Conservation (phyloP, 2,888 invertebrate species). For the Pterobdella sp. region DNA sequence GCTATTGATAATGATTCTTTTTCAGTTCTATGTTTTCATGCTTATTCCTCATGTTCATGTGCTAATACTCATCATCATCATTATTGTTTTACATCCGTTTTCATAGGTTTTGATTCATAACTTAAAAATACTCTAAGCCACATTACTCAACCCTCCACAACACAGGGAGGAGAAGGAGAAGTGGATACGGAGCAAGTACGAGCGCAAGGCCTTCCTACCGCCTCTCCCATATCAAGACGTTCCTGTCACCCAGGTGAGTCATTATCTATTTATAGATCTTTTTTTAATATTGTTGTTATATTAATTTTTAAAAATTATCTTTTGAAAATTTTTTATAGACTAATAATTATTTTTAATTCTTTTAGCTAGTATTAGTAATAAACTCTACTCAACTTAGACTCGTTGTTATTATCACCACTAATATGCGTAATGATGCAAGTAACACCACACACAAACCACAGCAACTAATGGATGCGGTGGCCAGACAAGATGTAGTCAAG, state of each 20-base stretch:
- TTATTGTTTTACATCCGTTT: no score
- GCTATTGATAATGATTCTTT: no score
- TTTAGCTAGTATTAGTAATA: neutral
- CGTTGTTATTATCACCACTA: neutral
- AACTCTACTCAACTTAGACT: neutral
- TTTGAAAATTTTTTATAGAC: neutral
- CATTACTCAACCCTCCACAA: conserved; percentile 22
- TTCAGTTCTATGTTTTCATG: no score
- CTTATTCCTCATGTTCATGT: no score
- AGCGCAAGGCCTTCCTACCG: conserved; percentile 76
- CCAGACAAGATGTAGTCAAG: conserved; percentile 48
- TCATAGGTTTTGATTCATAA: no score
- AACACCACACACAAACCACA: conserved; percentile 47
- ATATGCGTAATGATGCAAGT: neutral
- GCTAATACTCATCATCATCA: no score
- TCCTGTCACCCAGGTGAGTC: conserved; percentile 54
- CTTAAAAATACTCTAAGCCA: neutral
- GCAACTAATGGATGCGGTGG: conserved; percentile 52
- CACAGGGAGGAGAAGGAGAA: conserved; percentile 75
- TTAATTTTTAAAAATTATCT: neutral
- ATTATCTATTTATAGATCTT: neutral
- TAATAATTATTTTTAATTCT: neutral
- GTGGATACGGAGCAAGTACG: conserved; percentile 91
- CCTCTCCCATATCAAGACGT: conserved; percentile 57
- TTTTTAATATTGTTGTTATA: neutral